These are phyloP conservation scores for Momotus momota DNA, from an alignment of 2,797 vertebrate species.

Conservation along the genomic window DNA sequence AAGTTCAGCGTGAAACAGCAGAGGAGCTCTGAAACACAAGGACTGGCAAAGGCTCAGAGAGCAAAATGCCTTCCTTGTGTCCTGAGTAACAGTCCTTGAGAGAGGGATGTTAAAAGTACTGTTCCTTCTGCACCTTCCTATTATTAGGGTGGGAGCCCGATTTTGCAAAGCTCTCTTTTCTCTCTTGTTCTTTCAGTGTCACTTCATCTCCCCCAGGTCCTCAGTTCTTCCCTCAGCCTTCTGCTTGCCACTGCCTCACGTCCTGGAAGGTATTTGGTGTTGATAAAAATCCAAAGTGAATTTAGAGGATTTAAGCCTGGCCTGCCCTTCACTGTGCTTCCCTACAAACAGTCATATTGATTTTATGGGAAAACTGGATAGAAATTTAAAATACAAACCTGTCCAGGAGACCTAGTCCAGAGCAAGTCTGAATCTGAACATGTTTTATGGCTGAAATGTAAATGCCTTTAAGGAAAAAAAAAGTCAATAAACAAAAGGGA, in stretches of 20 bases:
- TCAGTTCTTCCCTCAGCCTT: neutral
- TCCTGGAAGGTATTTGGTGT: neutral
- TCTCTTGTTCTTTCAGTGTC: neutral
- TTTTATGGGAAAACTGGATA: neutral
- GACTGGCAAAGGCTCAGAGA: neutral
- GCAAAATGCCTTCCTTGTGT: neutral
- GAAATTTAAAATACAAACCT: neutral
- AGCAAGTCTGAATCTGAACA: neutral
- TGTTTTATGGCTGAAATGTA: slow-evolving; percentile 19
- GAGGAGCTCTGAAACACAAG: neutral
- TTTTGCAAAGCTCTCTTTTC: neutral
- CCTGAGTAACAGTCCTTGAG: neutral
- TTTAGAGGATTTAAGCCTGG: neutral
- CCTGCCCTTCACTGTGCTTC: neutral
- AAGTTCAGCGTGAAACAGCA: neutral
- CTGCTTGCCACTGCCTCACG: neutral
- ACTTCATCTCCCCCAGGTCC: neutral
- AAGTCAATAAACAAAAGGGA: neutral
- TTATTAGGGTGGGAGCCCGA: neutral
- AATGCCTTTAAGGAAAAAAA: neutral
- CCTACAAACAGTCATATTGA: neutral
- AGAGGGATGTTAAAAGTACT: neutral
- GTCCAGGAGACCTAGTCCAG: neutral
- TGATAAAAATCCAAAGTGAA: neutral
- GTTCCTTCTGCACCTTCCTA: neutral